A percentile compares a stretch with the other conserved stretches of the same genome.
These are phyloP conservation scores for Ornithorhynchus anatinus DNA, from an alignment of 2,113 vertebrate genomes.

Conservation along the genomic window DNA sequence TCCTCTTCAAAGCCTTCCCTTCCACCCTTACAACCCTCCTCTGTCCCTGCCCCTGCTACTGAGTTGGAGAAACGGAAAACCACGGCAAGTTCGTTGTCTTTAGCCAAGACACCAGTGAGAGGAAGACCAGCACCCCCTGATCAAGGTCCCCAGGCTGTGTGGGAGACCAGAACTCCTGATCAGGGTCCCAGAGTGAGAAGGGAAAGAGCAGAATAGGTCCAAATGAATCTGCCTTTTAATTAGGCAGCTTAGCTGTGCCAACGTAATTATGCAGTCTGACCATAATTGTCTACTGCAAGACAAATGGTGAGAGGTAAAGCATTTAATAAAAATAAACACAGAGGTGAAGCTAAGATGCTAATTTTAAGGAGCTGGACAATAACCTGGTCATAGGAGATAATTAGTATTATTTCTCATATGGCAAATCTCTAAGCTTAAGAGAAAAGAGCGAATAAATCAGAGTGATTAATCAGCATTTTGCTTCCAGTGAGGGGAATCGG, in stretches of 20 bases:
- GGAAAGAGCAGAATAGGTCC: not conserved
- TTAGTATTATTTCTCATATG: not conserved
- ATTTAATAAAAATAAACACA: constrained; percentile 26
- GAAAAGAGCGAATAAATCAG: not conserved
- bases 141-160: too few relatives aligned
- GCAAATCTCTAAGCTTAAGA: constrained; percentile 10
- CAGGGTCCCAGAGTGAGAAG: not conserved
- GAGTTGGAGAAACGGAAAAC: too few relatives aligned
- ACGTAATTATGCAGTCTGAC: not conserved
- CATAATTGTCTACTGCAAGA: not conserved
- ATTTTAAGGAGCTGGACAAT: not conserved
- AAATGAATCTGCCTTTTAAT: not conserved
- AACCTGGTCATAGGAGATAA: not conserved
- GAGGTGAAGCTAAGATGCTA: not conserved
- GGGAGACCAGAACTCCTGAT: too few relatives aligned
- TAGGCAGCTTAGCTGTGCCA: not conserved
- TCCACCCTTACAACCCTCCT: too few relatives aligned
- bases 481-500: constrained; percentile 10
- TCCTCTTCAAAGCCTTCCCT: too few relatives aligned
- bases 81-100: too few relatives aligned
- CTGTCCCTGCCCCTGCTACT: too few relatives aligned
- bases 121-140: too few relatives aligned
- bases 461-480: not conserved
- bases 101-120: too few relatives aligned
- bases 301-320: not conserved